Conservation (phyloP, 1,140 invertebrate species). For the Drosophila fuyamai region DNA sequence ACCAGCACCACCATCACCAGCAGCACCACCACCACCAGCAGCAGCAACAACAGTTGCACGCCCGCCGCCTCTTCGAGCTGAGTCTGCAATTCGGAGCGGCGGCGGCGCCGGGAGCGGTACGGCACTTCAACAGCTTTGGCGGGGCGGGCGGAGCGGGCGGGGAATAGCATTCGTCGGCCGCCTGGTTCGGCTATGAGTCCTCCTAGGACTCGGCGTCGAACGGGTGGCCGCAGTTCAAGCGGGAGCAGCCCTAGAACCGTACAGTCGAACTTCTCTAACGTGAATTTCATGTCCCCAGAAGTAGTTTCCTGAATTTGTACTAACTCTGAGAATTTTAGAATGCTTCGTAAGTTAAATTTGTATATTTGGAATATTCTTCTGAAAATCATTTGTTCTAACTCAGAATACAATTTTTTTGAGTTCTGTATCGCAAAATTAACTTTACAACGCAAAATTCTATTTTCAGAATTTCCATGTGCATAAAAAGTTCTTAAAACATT, state of each 20-base stretch:
- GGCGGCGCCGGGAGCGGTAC: conserved; percentile 76
- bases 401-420: no score
- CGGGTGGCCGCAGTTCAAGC: conserved; percentile 67
- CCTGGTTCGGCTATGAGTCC: conserved; percentile 84
- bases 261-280: conserved; percentile 35
- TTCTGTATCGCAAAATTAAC: no score
- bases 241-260: conserved; percentile 47
- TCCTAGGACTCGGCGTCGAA: conserved; percentile 68
- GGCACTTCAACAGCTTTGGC: conserved; percentile 82
- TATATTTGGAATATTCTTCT: not conserved
- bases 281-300: not conserved
- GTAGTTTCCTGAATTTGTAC: conserved; percentile 3
- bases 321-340: not conserved
- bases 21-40: conserved; percentile 83
- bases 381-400: no score
- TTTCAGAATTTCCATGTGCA: not conserved
- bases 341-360: not conserved
- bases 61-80: conserved; percentile 82
- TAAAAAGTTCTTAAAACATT: not conserved
- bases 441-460: no score
- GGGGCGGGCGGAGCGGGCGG: conserved; percentile 75
- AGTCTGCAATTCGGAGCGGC: conserved; percentile 84
- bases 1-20: conserved; percentile 81
- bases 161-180: conserved; percentile 84
- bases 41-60: conserved; percentile 84